Conservation (phyloP, 1,140 invertebrate species). For the Rhynchophorus ferrugineus region DNA sequence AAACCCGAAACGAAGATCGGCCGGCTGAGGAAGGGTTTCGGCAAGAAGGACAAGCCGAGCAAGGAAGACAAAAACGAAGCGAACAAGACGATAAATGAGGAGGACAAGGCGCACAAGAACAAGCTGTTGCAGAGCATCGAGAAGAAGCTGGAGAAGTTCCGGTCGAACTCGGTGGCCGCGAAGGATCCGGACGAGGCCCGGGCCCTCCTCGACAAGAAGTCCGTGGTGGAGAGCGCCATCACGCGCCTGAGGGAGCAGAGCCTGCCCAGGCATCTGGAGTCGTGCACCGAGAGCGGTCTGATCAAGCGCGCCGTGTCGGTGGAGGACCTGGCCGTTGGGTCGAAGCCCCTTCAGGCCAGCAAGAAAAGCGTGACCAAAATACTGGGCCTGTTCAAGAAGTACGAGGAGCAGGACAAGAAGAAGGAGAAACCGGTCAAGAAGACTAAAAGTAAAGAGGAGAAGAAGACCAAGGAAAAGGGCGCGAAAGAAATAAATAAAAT, state of each 20-base stretch:
- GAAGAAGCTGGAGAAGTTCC: slow-evolving; percentile 58
- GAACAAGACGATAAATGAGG: slow-evolving; percentile 40
- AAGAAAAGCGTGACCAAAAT: slow-evolving; percentile 59
- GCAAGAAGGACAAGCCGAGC: slow-evolving; percentile 41
- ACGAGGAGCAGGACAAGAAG: slow-evolving; percentile 47
- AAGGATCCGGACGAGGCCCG: slow-evolving; percentile 39
- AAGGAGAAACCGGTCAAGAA: slow-evolving; percentile 30
- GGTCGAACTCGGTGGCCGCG: slow-evolving; percentile 42
- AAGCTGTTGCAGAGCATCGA: slow-evolving; percentile 54
- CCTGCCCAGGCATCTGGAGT: slow-evolving; percentile 47
- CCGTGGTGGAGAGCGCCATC: slow-evolving; percentile 46
- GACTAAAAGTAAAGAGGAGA: slow-evolving; percentile 23
- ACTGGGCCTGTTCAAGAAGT: slow-evolving; percentile 63
- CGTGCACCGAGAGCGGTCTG: slow-evolving; percentile 48
- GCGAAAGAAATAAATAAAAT: not conserved
- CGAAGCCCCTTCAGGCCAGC: slow-evolving; percentile 35
- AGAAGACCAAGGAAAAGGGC: slow-evolving; percentile 11
- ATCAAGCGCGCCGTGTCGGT: slow-evolving; percentile 60
- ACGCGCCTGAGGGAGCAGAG: slow-evolving; percentile 55
- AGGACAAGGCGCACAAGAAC: slow-evolving; percentile 44
- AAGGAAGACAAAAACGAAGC: slow-evolving; percentile 42
- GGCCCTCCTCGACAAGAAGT: slow-evolving; percentile 38
- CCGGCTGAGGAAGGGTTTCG: slow-evolving; percentile 38
- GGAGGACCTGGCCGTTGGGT: slow-evolving; percentile 52
- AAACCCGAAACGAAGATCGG: slow-evolving; percentile 45